Base-by-base conservation (phyloP, 1,140 invertebrate genomes). In the Heliconius nattereri region DNA sequence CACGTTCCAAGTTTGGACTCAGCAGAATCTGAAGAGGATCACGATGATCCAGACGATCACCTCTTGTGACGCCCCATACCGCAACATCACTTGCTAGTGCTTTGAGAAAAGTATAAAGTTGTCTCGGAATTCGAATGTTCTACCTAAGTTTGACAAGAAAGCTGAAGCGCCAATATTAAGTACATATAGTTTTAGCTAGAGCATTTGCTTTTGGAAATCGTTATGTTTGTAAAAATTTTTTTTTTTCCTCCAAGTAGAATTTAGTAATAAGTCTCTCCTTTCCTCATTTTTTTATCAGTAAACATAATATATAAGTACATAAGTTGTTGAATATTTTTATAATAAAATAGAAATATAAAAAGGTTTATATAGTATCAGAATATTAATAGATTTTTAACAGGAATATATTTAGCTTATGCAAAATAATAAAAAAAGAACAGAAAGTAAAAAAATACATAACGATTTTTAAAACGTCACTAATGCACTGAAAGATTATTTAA, bases 31-130 rank as follows among this genome's bases (percentile, higher is more conserved):
- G 92, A 94, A 40, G 92, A 94, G 70, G 91, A 94, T n/a, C 90
- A 93, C 77, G 92, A 94, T 32, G 92, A 94, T n/a, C 86, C 84
- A 7, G 92, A 94, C 35, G 92, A 94, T 73, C 91, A 92, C 80
- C 91, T 94, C 40, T 94, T 94, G 92, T 94, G 92, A 94, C 92
- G 91, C 87, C 89, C 86, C 84, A 85, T 93, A 29, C 81, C 88
- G 13, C 89, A 90, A 66, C 90, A 91, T 81, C 91, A 94, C 83
- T 85, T 93, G 57, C 79, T 94, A 86, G 92, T 94, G 85, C 92
- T 94, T 81, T 94, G 89, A 94, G 83, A 86, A 71, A 60, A 78
- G 79, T 77, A 85, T 85, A 83, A 81, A 88, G 90, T 89, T 88
- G 82, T 86, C 81, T 52, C 75, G 73, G 75, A 66, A 70, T 80